Evolutionary conservation across 1,140 invertebrate genomes (phyloP), one percentile per base, ranked within the genome.

Genomic region (Apis florea): DNA sequence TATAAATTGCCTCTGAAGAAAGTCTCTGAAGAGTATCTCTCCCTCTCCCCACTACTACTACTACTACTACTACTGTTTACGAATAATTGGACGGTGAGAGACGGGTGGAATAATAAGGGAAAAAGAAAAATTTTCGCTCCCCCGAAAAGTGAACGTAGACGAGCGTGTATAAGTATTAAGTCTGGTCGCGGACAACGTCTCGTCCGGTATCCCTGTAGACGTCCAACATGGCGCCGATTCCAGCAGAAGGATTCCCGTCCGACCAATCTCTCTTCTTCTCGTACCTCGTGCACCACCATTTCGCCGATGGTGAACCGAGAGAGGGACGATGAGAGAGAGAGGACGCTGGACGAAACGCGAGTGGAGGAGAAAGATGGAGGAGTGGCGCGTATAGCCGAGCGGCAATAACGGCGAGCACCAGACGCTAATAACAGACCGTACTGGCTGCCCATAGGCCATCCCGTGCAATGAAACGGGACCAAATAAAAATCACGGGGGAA

Each of bases 401-500:
- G 85, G 93, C 92, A 93, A 93, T 94, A 94, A 94, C 92, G 92
- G 83, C 88, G 90, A 93, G 92, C 91, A 93, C 91, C 92, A 92
- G 93, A 94, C 93, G 93, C 92, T 94, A 94, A 94, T 94, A 94
- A 94, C 93, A 94, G 93, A 93, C 90, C 92, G 85, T 90, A 89
- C 91, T 89, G 89, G 89, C 91, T 92, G 92, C 91, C 93, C 93
- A 94, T 93, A 93, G 93, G 93, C 93, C 92, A 93, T 93, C 88
- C 85, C 83, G 85, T 90, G 90, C 92, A 93, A 93, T 92, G 90
- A 92, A 93, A 93, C 90, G 90, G 91, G 91, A 91, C 88, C 82
- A 94, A 93, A 93, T 91, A 93, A 93, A 93, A 94, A 93, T 92
- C 85, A 83, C 88, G 83, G 88, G 85, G 90, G 90, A 93, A 93